Evolutionary conservation across 2,888 invertebrate genomes (phyloP).

Genomic region (Aporophyla nigra): DNA sequence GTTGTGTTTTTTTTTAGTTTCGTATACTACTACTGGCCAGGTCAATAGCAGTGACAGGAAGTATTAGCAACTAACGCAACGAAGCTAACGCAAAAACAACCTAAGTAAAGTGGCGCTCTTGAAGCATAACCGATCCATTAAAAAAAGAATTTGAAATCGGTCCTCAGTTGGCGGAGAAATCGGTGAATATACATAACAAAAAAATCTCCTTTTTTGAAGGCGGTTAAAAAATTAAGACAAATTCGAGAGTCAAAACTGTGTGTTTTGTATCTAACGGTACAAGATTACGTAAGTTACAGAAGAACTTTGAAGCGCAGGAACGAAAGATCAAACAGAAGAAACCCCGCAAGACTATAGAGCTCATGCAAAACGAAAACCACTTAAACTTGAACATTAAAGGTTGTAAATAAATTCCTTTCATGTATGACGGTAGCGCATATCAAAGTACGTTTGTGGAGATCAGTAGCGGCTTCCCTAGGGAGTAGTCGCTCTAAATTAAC

Average conservation of each 20-base stretch:
- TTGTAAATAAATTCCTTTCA: constrained; percentile 77
- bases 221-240: no score
- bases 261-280: background rate
- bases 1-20: no score
- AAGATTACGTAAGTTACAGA: constrained; percentile 13
- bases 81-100: no score
- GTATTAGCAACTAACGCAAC: no score
- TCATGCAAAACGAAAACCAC: constrained; percentile 51
- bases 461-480: constrained; percentile 77
- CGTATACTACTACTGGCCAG: no score
- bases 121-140: no score
- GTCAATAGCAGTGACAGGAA: no score
- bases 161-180: no score
- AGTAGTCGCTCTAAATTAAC: constrained; percentile 86
- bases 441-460: constrained; percentile 82
- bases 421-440: constrained; percentile 79
- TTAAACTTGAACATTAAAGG: constrained; percentile 56
- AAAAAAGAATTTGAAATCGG: no score
- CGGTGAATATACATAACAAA: no score
- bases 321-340: constrained; percentile 21
- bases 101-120: no score
- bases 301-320: background rate
- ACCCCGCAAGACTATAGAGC: constrained; percentile 33
- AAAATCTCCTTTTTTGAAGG: no score
- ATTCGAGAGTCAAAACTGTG: background rate